Evolutionary conservation across 2,113 vertebrate genomes (phyloP), one percentile per base, ranked within the genome.

Genomic region (Thalassoma bifasciatum): DNA sequence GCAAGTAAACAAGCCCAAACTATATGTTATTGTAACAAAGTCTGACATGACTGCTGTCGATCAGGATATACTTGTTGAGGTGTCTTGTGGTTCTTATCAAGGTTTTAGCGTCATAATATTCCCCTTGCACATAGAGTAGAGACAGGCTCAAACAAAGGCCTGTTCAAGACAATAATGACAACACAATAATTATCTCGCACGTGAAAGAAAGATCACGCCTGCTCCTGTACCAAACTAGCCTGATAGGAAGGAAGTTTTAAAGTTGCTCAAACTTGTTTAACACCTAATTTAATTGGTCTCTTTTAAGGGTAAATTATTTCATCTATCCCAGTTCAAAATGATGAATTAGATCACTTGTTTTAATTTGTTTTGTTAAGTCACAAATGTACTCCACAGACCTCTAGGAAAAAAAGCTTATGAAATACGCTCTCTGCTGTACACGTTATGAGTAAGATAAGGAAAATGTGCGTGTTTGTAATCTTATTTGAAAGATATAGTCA

Each of bases 1-100:
- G 23, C 19, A 57, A 66, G 74, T 70, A 92, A 91, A 92, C 88
- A 93, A 86, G 89, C 91, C 74, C 80, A 91, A 92, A 91, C 79
- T 89, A 69, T 78, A 51, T 84, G 84, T 90, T 89, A 83, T 76
- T 79, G 73, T 72, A 71, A 52, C 63, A 90, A 73, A 84, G 75
- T 76, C 62, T 46, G 71, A 64, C 66, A 62, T 74, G 74, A 44
- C 84, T 73, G 75, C 75, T 49, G 34, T 52, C 70, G 50, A 77
- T 73, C 85, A 74, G 79, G 64, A 90, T 85, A 77, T 86, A 72
- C 88, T 81, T 47, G 82, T 84, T 85, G 51, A 68, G 49, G 50
- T 58, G 63, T 79, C 38, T 83, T 61, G 81, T 69, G 62, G 52
- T 72, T 8, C 64, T 81, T 82, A 85, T 88, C 44, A 21, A 77